Percentiles rank a stretch among this genome's conserved stretches.
Conservation (phyloP, 2,113 vertebrate genomes). For the Grantiella picta region DNA sequence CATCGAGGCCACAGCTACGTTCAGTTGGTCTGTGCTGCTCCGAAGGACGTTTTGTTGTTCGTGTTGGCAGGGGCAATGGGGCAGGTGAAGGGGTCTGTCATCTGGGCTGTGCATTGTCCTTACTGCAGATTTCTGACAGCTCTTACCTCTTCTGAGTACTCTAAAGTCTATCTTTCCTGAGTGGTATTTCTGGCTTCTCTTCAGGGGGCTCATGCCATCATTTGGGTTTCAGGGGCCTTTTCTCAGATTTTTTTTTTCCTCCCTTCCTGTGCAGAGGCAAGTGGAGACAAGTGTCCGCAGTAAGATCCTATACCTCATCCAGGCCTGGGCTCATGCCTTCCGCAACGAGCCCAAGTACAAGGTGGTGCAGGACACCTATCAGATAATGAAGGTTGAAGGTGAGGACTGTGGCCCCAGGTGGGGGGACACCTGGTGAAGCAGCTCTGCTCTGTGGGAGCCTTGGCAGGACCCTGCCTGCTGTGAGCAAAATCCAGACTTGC, state of each 20-base stretch:
- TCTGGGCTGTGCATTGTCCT: background rate
- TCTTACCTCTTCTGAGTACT: background rate
- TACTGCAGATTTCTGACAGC: background rate
- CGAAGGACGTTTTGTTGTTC: background rate
- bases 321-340: slow-evolving; percentile 97
- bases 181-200: background rate
- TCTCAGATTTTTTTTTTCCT: background rate
- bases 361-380: slow-evolving; percentile 98
- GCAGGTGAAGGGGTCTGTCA: background rate
- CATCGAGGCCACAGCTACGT: background rate
- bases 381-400: slow-evolving; percentile 99
- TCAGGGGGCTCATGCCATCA: background rate
- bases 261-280: slow-evolving; percentile 76
- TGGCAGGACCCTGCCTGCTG: background rate
- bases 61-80: background rate
- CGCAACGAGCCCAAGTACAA: slow-evolving; percentile 98
- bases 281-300: slow-evolving; percentile 91
- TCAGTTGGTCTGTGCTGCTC: background rate
- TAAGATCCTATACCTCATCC: slow-evolving; percentile 95
- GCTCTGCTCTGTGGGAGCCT: background rate
- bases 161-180: background rate
- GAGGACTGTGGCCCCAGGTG: background rate
- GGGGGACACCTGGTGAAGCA: background rate
- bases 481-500: background rate
- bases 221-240: background rate